phyloP scores from a whole-genome alignment of 2,797 vertebrate genomes.

The Coregonus suidteri region DNA sequence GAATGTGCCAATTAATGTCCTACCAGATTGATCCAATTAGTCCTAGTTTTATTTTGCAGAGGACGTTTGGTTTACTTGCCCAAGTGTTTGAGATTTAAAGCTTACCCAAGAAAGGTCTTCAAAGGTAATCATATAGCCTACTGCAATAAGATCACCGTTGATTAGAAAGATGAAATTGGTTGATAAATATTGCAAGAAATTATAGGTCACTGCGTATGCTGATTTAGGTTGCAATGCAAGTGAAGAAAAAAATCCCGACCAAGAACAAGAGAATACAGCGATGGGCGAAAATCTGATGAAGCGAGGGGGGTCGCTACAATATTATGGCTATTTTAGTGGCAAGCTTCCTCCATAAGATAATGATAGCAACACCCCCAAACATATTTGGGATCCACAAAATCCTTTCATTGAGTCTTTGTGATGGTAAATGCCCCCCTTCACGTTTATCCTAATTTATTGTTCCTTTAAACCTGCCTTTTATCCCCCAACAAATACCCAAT shows the following conservation, averaged over 20 bases:
- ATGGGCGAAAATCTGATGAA: slow-evolving; percentile 56
- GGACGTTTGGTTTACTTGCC: slow-evolving; percentile 54
- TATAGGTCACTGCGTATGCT: slow-evolving; percentile 39
- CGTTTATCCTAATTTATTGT: slow-evolving; percentile 71
- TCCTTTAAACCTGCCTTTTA: slow-evolving; percentile 69
- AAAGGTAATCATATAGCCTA: slow-evolving; percentile 34
- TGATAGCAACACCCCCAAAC: slow-evolving; percentile 60
- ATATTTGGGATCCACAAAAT: slow-evolving; percentile 70
- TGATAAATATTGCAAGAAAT: slow-evolving; percentile 33
- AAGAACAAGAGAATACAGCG: slow-evolving; percentile 45
- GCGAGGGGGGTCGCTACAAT: slow-evolving; percentile 40
- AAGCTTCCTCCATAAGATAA: slow-evolving; percentile 62
- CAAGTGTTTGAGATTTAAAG: slow-evolving; percentile 32
- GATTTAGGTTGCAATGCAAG: slow-evolving; percentile 38
- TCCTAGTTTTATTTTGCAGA: slow-evolving; percentile 59
- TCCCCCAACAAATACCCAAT: slow-evolving; percentile 72
- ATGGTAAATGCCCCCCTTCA: slow-evolving; percentile 78
- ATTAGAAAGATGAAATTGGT: slow-evolving; percentile 22
- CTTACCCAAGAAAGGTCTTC: slow-evolving; percentile 40
- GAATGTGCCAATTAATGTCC: slow-evolving; percentile 43
- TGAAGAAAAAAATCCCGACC: slow-evolving; percentile 22
- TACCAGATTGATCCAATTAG: slow-evolving; percentile 64
- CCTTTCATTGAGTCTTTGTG: slow-evolving; percentile 77
- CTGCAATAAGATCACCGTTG: slow-evolving; percentile 44
- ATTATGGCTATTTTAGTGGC: slow-evolving; percentile 64